phyloP scores from a whole-genome alignment of 2,113 vertebrate species.

The Morphnarchus princeps region DNA sequence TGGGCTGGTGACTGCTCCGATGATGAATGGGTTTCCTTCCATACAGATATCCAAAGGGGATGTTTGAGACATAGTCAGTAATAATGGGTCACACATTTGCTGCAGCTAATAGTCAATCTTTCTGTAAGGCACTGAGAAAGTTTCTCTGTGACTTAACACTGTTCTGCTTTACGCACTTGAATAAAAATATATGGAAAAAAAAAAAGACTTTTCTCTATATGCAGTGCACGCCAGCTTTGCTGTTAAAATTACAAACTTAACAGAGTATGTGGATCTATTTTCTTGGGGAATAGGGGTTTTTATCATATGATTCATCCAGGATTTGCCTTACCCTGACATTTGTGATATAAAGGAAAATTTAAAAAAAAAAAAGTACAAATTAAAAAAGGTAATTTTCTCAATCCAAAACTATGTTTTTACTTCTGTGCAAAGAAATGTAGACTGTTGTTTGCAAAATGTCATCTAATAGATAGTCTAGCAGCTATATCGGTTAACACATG shows the following conservation, averaged over 20 bases:
- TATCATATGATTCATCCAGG: constrained; percentile 70
- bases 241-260: constrained; percentile 70
- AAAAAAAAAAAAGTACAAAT: constrained; percentile 28
- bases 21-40: constrained; percentile 40
- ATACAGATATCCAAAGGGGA: constrained; percentile 38
- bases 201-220: constrained; percentile 61
- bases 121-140: constrained; percentile 64
- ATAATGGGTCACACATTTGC: constrained; percentile 50
- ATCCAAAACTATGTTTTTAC: constrained; percentile 74
- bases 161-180: constrained; percentile 68
- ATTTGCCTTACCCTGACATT: constrained; percentile 79
- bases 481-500: constrained; percentile 45
- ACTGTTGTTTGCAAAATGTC: constrained; percentile 70
- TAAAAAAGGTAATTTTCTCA: constrained; percentile 70
- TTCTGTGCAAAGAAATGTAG: constrained; percentile 70
- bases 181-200: neutral
- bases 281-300: constrained; percentile 72
- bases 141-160: constrained; percentile 71
- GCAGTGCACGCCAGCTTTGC: constrained; percentile 74
- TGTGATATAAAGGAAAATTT: constrained; percentile 71
- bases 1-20: constrained; percentile 27
- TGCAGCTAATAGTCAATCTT: constrained; percentile 66
- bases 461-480: constrained; percentile 57
- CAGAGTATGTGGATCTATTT: constrained; percentile 76
- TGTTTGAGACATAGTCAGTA: constrained; percentile 27